phyloP scores from a whole-genome alignment of 2,113 vertebrate genomes.

The Nanorana parkeri region DNA sequence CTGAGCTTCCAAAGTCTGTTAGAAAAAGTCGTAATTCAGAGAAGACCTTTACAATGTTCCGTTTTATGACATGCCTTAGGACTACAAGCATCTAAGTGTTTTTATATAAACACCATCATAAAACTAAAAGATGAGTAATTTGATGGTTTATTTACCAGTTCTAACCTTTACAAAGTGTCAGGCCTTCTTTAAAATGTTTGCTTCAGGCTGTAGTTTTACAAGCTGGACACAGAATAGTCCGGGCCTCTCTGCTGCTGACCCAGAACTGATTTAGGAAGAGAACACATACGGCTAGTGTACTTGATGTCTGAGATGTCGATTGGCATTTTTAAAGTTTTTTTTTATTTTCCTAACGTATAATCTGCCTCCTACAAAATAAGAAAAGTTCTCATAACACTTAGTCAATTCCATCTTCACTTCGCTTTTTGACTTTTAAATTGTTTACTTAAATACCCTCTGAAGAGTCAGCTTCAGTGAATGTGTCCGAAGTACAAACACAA shows the following conservation, averaged over 20 bases:
- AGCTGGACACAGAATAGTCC: constrained; percentile 81
- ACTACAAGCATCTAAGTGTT: constrained; percentile 83
- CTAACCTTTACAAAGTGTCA: constrained; percentile 91
- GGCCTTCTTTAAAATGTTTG: constrained; percentile 82
- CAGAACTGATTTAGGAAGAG: constrained; percentile 80
- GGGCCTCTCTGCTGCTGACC: constrained; percentile 79
- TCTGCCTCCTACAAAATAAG: constrained; percentile 72
- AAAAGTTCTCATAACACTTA: constrained; percentile 67
- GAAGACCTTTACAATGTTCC: constrained; percentile 75
- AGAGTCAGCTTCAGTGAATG: neutral
- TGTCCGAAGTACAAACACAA: neutral
- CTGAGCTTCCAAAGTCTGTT: neutral
- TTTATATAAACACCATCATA: constrained; percentile 80
- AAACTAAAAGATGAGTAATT: constrained; percentile 91
- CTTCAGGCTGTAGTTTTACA: constrained; percentile 88
- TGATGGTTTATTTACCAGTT: constrained; percentile 87
- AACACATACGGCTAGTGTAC: constrained; percentile 72
- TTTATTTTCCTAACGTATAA: constrained; percentile 70
- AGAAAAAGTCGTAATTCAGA: constrained; percentile 59
- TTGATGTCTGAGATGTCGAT: constrained; percentile 72
- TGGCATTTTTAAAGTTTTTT: constrained; percentile 72
- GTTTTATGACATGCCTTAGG: constrained; percentile 88
- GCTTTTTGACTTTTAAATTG: constrained; percentile 59
- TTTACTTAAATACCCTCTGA: neutral
- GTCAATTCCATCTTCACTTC: constrained; percentile 61